Evolutionary conservation across 1,140 invertebrate genomes (phyloP), one percentile per base, ranked within the genome.

Genomic region (Sinonovacula constricta): DNA sequence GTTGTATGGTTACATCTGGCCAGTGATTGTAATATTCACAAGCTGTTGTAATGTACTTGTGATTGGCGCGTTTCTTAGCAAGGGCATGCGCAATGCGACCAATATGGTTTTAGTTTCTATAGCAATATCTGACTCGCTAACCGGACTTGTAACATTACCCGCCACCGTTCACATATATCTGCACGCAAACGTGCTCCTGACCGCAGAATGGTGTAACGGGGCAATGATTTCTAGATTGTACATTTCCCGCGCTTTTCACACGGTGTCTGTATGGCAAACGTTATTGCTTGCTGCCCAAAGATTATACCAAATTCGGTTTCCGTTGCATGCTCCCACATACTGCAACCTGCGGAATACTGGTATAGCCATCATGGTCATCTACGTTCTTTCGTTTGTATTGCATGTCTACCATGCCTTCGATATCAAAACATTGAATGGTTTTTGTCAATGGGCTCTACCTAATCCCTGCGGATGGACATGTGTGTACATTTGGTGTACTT

Each of bases 211-310:
- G 72, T 75, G 72, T 15, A 65, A 57, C 45, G 49, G 10, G 3
- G 22, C 62, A 1, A 75, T 75, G 72, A 66, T 75, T 3, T 54
- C 72, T 0, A 36, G 72, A 33, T 26, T 66, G 3, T 75, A 75
- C 51, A 75, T 75, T 56, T 65, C 72, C 18, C 72, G 72, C 53
- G 72, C 72, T 18, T 75, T 75, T 57, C 72, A 75, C 62, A 75
- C 72, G 3, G 24, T 75, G 22, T 75, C 72, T 31, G 34, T 75
- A 5, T 75, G 72, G 72, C 7, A 65, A 22, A 66, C 72, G 12
- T 14, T 75, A 12, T 26, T 75, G 1, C 49, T 75, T 4, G 72
- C 30, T 12, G 7, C 54, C 5, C 49, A 75, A 18, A 53, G 72
- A 39, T 66, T 66, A 33, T 7, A 66, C 3, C 62, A 66, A 54